These are phyloP conservation scores for Phyto melanocephala DNA, from an alignment of 2,888 invertebrate genomes.

Conservation along the genomic window DNA sequence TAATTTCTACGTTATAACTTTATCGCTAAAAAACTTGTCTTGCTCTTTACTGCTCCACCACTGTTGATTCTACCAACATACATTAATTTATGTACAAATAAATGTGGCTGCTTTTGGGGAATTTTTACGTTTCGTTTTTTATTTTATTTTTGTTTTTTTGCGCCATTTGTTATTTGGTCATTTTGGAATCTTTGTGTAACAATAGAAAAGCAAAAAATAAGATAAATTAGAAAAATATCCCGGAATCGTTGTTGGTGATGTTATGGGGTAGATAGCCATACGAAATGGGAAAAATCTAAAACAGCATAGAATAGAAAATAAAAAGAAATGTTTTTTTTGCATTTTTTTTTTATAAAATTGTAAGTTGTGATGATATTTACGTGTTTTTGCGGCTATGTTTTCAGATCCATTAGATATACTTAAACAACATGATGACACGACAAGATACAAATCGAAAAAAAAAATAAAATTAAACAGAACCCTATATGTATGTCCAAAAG, in stretches of 20 bases:
- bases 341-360: slow-evolving; percentile 26
- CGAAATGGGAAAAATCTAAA: slow-evolving; percentile 38
- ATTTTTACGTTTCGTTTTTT: slow-evolving; percentile 36
- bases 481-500: slow-evolving; percentile 41
- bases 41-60: neutral
- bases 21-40: no score
- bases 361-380: slow-evolving; percentile 53
- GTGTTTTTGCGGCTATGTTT: slow-evolving; percentile 61
- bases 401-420: slow-evolving; percentile 63
- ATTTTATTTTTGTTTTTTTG: slow-evolving; percentile 40
- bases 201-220: slow-evolving; percentile 52
- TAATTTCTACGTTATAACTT: no score
- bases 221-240: slow-evolving; percentile 65
- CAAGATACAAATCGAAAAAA: slow-evolving; percentile 49
- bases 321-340: slow-evolving; percentile 13
- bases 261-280: slow-evolving; percentile 61
- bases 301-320: slow-evolving; percentile 12
- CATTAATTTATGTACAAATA: neutral
- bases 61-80: neutral
- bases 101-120: slow-evolving; percentile 24
- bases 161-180: slow-evolving; percentile 65
- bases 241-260: slow-evolving; percentile 62
- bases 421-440: slow-evolving; percentile 62
- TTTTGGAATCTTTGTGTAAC: slow-evolving; percentile 54
- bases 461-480: slow-evolving; percentile 35